Evolutionary conservation across 2,113 vertebrate genomes (phyloP).

Genomic region (Pseudorectes ferrugineus): DNA sequence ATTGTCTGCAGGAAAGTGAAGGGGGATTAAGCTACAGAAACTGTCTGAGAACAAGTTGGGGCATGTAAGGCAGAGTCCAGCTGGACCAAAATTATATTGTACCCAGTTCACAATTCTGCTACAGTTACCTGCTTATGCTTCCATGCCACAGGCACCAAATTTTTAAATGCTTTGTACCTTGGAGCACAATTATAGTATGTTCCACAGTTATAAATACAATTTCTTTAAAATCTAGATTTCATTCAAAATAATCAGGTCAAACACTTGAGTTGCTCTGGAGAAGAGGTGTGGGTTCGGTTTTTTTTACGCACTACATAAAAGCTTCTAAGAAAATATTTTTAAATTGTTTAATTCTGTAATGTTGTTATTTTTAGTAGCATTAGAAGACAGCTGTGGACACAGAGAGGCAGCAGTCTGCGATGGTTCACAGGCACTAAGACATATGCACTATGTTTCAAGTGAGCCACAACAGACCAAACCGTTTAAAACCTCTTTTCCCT

Average conservation of each 20-base stretch:
- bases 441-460: neutral
- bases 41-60: constrained; percentile 12
- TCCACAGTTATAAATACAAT: neutral
- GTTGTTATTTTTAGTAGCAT: neutral
- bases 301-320: neutral
- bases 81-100: neutral
- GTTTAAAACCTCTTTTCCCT: neutral
- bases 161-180: neutral
- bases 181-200: neutral
- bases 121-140: neutral
- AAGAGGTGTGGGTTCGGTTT: neutral
- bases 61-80: neutral
- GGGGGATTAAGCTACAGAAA: constrained; percentile 21
- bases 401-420: neutral
- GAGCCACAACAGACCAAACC: neutral
- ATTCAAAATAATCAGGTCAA: neutral
- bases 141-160: neutral
- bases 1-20: neutral
- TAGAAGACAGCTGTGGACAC: neutral
- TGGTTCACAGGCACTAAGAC: neutral
- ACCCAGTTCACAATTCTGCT: neutral
- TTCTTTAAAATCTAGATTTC: neutral
- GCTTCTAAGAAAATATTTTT: neutral
- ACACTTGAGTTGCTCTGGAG: neutral
- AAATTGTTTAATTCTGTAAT: neutral